Base-by-base conservation (phyloP, 1,140 invertebrate species). In the Drosophila setifemur region DNA sequence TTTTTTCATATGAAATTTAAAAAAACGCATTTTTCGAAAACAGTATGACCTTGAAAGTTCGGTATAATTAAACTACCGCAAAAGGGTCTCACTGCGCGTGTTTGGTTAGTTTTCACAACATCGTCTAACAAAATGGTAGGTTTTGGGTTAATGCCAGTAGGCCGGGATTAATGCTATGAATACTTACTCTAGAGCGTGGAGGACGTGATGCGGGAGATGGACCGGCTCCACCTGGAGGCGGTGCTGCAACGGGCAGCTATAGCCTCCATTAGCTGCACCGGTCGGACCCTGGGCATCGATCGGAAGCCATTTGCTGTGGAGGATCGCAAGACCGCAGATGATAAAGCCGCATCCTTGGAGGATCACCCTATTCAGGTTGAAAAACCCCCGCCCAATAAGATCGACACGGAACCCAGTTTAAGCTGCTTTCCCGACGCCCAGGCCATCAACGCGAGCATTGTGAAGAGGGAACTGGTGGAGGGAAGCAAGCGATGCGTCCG, bases 401-500 rank as follows among this genome's bases (percentile, higher is more conserved):
- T 42, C 2, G 26, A 52, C 1, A 25, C 12, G 8, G 44, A 29
- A 6, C 48, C 70, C 11, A 44, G 11, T 19, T 18, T 42, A n/a
- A 21, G 31, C 18, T 37, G 37, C 33, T 47, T 81, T 35, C 72
- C 82, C 1, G 75, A 86, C 26, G 40, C 40, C 0, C 37, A 73
- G 3, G 53, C 40, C 14, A 60, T 86, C 3, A 75, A 73, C 28
- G 67, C 72, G 8, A 81, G 63, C 39, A 76, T 86, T 8, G 25
- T 76, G 0, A 75, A 66, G 12, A 58, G 71, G 1, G 76, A 83
- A 18, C 23, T 89, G 9, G 57, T 53, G 8, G 37, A 86, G 4
- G 31, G 82, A 3, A 67, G 76, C n/a, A 85, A 79, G 11, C 61
- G 52, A 1, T 68, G 52, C 9, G 79, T 89, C 1, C 71, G 73